Conservation (phyloP, 1,140 invertebrate species). For the Penaeus chinensis region DNA sequence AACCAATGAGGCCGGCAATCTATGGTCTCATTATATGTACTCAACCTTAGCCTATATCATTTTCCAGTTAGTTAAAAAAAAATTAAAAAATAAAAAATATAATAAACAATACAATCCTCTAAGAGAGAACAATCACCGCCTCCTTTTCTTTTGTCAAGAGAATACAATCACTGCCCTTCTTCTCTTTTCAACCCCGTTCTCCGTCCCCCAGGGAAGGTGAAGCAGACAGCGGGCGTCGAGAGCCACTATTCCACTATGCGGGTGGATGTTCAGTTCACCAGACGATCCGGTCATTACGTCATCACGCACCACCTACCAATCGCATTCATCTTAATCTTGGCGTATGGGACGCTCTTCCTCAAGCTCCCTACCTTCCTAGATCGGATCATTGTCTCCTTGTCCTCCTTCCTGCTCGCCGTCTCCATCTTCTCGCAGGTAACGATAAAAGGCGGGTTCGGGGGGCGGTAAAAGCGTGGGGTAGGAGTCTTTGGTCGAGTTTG, state of each 20-base stretch:
- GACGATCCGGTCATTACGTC: slow-evolving; percentile 15
- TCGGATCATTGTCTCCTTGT: slow-evolving; percentile 10
- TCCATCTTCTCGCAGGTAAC: slow-evolving; percentile 25
- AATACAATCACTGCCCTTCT: not conserved
- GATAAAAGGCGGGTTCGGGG: too few species aligned
- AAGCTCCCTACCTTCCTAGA: slow-evolving; percentile 16
- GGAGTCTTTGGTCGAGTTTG: too few species aligned
- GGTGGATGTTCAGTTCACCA: not conserved
- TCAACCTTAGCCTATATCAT: too few species aligned
- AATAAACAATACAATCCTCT: not conserved
- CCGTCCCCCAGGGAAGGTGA: not conserved
- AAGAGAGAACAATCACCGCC: not conserved
- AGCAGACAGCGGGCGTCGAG: not conserved
- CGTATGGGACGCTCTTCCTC: slow-evolving; percentile 39
- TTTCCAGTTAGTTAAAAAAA: too few species aligned
- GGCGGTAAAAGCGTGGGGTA: too few species aligned
- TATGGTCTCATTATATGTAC: too few species aligned
- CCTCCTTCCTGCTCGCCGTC: slow-evolving; percentile 2
- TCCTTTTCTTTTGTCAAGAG: not conserved
- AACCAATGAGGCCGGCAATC: too few species aligned
- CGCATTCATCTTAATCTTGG: slow-evolving; percentile 4
- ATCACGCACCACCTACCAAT: slow-evolving; percentile 16
- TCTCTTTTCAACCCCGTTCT: not conserved
- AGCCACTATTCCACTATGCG: slow-evolving; percentile 9
- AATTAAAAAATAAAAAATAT: too few species aligned